Conservation (phyloP, 2,797 vertebrate species). For the Rhinogobio ventralis region DNA sequence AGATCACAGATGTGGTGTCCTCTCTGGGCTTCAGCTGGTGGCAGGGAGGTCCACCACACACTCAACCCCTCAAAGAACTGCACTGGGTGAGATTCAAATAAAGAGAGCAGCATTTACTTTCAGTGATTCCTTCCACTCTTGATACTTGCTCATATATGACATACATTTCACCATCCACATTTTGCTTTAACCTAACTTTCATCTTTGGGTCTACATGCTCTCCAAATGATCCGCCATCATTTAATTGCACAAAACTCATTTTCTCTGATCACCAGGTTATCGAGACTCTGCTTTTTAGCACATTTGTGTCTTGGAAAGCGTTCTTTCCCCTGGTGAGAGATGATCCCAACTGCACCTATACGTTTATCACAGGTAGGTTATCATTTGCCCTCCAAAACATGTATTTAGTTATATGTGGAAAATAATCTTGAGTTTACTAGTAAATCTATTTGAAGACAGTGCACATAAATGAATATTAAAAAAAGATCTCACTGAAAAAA, state of each 20-base stretch:
- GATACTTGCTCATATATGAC: background rate
- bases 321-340: slow-evolving; percentile 83
- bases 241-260: background rate
- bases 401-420: background rate
- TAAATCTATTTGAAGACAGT: background rate
- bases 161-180: background rate
- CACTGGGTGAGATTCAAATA: slow-evolving; percentile 73
- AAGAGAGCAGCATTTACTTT: slow-evolving; percentile 18
- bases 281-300: slow-evolving; percentile 79
- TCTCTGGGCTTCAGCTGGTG: slow-evolving; percentile 88
- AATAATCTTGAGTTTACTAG: background rate
- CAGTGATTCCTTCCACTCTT: background rate
- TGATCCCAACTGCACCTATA: slow-evolving; percentile 79
- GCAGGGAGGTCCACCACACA: slow-evolving; percentile 85
- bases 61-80: slow-evolving; percentile 82
- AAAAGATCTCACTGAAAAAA: no score
- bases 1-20: slow-evolving; percentile 84
- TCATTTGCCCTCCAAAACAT: background rate
- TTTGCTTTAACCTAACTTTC: background rate
- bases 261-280: slow-evolving; percentile 70
- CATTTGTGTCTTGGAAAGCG: slow-evolving; percentile 83
- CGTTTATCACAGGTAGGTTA: slow-evolving; percentile 84
- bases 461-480: background rate
- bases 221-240: background rate
- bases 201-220: background rate